Evolutionary conservation across 2,797 vertebrate species (phyloP), one percentile per base, ranked within the genome.

Genomic region (Diplodus puntazzo): DNA sequence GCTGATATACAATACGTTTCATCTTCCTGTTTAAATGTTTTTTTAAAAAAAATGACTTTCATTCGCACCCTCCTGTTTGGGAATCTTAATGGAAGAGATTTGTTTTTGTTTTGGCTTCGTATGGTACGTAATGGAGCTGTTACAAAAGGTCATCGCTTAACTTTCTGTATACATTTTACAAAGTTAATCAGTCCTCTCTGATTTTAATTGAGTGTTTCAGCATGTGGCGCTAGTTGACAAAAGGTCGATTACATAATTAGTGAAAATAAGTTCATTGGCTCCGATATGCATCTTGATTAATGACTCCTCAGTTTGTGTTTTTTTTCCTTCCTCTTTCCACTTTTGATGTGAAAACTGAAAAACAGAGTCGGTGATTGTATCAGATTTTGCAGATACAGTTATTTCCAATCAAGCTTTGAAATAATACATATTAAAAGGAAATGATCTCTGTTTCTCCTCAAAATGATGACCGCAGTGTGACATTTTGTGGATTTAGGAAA

Each of bases 171-270:
- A 69, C 5, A 69, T 79, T 73, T 70, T 64, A 58, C 27, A 73
- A 77, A 77, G 9, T 16, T 52, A 67, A 81, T 86, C 66, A 84
- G 76, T 66, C 20, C 45, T 60, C 71, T 59, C 70, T 84, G 67
- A 82, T 82, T 89, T 81, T 74, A 84, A 85, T 79, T 84, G 70
- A 82, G 69, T 87, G 79, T 81, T 87, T 77, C 60, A 73, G 68
- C 25, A 20, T 53, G 67, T 43, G 27, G 76, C 3, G 0, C 46
- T 21, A 30, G 58, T 66, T 80, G 58, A 84, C 63, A 70, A 80
- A 85, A 90, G 87, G 87, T 93, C 74, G 76, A 92, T 89, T 90
- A 76, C 77, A 82, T 82, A 87, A 90, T 92, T 91, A 86, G 77
- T 84, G 74, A 65, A 88, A 90, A 88, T 83, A 79, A 75, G 68